These are phyloP conservation scores for Himantopus leucocephalus DNA, from an alignment of 2,113 vertebrate species.

Conservation along the genomic window DNA sequence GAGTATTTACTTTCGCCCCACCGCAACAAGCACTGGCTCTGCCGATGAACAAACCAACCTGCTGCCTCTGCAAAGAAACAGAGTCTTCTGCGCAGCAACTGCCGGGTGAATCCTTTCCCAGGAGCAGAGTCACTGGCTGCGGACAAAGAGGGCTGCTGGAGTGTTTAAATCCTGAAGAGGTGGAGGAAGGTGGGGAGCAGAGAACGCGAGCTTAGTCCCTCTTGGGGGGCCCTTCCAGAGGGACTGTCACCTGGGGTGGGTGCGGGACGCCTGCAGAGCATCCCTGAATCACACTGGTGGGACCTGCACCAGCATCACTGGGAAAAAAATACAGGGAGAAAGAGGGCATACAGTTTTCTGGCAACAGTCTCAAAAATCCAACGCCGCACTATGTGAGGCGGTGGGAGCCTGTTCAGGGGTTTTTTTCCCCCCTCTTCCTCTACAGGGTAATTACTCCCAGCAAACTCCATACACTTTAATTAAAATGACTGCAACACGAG, in stretches of 20 bases:
- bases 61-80: neutral
- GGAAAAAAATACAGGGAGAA: neutral
- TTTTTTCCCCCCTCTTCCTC: conserved; percentile 11
- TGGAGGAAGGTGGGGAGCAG: neutral
- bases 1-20: neutral
- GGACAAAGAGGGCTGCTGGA: neutral
- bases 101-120: neutral
- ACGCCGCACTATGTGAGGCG: neutral
- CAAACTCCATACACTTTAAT: conserved; percentile 76
- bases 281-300: neutral
- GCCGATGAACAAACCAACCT: neutral
- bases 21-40: neutral
- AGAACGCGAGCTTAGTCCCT: neutral
- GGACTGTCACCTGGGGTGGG: neutral
- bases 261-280: neutral
- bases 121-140: neutral
- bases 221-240: neutral
- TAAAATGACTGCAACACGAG: conserved; percentile 73
- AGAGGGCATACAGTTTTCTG: neutral
- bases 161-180: neutral
- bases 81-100: fast-evolving
- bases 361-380: neutral
- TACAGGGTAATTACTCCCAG: conserved; percentile 72
- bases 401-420: neutral
- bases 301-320: neutral